These are phyloP conservation scores for Magallana gigas DNA, from an alignment of 1,140 invertebrate genomes.

Conservation along the genomic window DNA sequence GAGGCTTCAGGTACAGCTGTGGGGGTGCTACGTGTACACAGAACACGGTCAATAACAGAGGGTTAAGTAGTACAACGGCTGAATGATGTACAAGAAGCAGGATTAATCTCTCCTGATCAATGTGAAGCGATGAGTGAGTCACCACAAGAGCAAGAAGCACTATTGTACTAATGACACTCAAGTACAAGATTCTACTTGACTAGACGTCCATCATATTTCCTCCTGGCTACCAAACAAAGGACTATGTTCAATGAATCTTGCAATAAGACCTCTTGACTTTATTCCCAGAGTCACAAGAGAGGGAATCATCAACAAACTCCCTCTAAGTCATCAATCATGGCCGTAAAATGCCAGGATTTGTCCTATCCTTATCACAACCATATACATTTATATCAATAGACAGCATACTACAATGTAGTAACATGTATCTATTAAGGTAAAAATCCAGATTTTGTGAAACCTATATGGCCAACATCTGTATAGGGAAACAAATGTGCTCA, in stretches of 20 bases:
- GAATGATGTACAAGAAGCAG: not conserved
- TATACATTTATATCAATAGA: no score
- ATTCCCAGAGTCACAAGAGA: slow-evolving; percentile 14
- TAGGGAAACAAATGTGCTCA: no score
- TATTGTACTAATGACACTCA: slow-evolving; percentile 28
- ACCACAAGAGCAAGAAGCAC: not conserved
- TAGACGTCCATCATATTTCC: not conserved
- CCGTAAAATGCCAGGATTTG: not conserved
- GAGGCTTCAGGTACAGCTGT: not conserved
- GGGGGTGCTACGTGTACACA: not conserved
- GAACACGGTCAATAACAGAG: not conserved
- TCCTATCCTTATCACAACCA: no score
- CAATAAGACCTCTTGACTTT: slow-evolving; percentile 31
- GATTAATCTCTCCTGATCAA: slow-evolving; percentile 9
- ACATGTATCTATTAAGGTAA: no score
- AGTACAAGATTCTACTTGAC: not conserved
- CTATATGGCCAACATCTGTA: no score
- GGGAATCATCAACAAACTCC: not conserved
- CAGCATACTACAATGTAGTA: no score
- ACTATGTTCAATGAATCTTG: not conserved
- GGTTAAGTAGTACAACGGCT: not conserved
- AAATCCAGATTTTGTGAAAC: no score
- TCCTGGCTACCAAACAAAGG: slow-evolving; percentile 17
- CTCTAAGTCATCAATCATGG: not conserved
- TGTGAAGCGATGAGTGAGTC: not conserved